phyloP scores from a whole-genome alignment of 2,113 vertebrate species.

The Istiophorus platypterus region DNA sequence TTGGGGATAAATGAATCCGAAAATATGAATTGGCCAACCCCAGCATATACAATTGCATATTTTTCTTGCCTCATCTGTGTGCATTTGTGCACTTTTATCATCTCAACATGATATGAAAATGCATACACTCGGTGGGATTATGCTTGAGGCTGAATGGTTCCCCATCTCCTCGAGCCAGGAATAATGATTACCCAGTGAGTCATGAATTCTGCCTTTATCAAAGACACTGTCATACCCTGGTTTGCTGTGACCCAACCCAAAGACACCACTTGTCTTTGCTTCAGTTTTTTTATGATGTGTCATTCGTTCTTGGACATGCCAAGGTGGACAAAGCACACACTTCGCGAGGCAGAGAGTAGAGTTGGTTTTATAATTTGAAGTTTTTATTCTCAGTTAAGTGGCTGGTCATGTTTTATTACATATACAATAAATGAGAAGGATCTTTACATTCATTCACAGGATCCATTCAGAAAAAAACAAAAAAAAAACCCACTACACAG shows the following conservation, averaged over 20 bases:
- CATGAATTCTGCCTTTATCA: slow-evolving; percentile 9
- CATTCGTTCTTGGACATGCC: neutral
- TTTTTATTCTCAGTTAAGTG: slow-evolving; percentile 82
- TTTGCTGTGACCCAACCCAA: slow-evolving; percentile 8
- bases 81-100: slow-evolving; percentile 7
- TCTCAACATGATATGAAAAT: slow-evolving; percentile 11
- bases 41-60: neutral
- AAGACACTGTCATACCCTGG: neutral
- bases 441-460: slow-evolving; percentile 78
- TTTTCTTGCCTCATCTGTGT: neutral
- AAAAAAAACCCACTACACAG: slow-evolving; percentile 16
- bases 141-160: slow-evolving; percentile 2
- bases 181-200: slow-evolving; percentile 15
- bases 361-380: slow-evolving; percentile 62
- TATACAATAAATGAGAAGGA: slow-evolving; percentile 66
- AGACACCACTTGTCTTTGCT: neutral
- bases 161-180: slow-evolving; percentile 1
- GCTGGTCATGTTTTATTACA: slow-evolving; percentile 80
- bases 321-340: neutral
- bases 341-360: slow-evolving; percentile 10
- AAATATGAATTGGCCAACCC: neutral
- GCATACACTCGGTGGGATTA: slow-evolving; percentile 1
- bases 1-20: neutral
- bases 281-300: neutral
- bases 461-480: slow-evolving; percentile 51